A percentile compares a stretch with the other conserved stretches of the same genome.
phyloP scores from a whole-genome alignment of 2,113 vertebrate genomes.

The Hippocampus comes region DNA sequence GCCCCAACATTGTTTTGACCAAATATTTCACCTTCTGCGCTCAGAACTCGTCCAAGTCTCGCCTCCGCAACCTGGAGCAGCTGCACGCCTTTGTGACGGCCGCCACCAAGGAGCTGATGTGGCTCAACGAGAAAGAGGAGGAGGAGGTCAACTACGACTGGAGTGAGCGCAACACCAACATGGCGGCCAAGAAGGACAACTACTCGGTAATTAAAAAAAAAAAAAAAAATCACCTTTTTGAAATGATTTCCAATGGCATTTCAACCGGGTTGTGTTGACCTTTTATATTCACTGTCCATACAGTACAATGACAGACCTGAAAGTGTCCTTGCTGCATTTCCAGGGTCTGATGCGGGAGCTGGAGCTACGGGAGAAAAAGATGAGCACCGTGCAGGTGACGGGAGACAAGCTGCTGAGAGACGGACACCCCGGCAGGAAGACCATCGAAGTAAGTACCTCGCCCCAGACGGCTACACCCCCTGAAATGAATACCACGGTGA shows the following conservation, averaged over 20 bases:
- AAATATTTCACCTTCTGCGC: neutral
- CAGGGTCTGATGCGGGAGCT: slow-evolving; percentile 91
- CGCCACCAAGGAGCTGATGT: slow-evolving; percentile 91
- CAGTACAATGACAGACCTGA: neutral
- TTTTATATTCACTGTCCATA: neutral
- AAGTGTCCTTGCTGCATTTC: neutral
- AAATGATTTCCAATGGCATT: no score
- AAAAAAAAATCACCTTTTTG: no score
- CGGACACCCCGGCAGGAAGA: slow-evolving; percentile 80
- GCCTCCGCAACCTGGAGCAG: slow-evolving; percentile 80
- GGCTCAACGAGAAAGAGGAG: slow-evolving; percentile 91
- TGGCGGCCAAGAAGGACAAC: slow-evolving; percentile 87
- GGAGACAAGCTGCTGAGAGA: slow-evolving; percentile 86
- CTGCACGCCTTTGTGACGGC: slow-evolving; percentile 82
- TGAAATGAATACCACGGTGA: neutral
- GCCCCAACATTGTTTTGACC: neutral
- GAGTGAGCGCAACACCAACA: slow-evolving; percentile 86
- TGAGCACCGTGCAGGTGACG: slow-evolving; percentile 78
- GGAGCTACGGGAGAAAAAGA: slow-evolving; percentile 83
- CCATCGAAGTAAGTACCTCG: slow-evolving; percentile 75
- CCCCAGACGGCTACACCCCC: neutral
- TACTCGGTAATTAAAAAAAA: slow-evolving; percentile 78
- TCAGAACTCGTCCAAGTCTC: slow-evolving; percentile 82
- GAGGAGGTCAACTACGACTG: slow-evolving; percentile 93
- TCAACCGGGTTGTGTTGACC: neutral